Conservation (phyloP, 2,797 vertebrate genomes). For the Sitta carolinensis region DNA sequence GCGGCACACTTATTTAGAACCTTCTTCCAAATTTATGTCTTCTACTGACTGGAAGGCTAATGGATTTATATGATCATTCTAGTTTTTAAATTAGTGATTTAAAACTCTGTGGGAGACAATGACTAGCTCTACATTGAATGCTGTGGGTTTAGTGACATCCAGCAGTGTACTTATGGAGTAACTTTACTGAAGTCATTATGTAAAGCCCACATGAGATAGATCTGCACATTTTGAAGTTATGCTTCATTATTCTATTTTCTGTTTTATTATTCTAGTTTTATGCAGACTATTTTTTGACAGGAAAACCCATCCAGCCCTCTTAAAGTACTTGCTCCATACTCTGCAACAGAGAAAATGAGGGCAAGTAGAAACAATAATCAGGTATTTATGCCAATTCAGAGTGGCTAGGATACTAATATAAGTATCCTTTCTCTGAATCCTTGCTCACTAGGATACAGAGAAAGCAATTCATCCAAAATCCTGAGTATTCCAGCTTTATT, state of each 20-base stretch:
- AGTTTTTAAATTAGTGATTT: not conserved
- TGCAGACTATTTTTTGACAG: not conserved
- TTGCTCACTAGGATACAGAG: not conserved
- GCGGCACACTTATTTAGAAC: not conserved
- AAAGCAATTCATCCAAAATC: not conserved
- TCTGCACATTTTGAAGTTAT: not conserved
- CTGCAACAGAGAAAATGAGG: not conserved
- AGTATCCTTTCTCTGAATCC: not conserved
- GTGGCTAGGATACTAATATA: not conserved
- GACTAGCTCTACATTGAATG: not conserved
- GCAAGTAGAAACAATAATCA: not conserved
- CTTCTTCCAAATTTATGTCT: not conserved
- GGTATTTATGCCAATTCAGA: not conserved
- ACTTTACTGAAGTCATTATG: not conserved
- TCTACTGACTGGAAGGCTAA: not conserved
- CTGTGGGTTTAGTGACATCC: not conserved
- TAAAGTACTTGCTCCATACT: not conserved
- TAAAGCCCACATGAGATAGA: not conserved
- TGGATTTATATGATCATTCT: not conserved
- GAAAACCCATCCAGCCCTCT: not conserved
- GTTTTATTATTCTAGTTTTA: not conserved
- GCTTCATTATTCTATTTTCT: not conserved
- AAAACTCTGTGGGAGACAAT: not conserved
- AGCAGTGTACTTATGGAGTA: not conserved
- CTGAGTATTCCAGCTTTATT: not conserved